Evolutionary conservation across 2,888 invertebrate species (phyloP), one percentile per base, ranked within the genome.

Genomic region (Parnassius apollo): DNA sequence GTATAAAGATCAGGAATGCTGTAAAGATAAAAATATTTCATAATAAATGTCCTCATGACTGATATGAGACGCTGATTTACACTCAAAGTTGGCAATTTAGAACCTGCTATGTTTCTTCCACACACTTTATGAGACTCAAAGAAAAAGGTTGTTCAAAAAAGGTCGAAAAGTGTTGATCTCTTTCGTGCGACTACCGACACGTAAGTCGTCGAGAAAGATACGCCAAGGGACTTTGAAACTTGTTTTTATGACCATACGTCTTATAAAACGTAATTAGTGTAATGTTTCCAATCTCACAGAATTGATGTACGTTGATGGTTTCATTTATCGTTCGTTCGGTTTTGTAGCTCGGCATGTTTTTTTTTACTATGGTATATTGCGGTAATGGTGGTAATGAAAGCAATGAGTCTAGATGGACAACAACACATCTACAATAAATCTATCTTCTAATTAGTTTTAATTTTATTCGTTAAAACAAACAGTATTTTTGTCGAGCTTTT

Each of bases 101-200:
- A 70, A 56, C 64, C 68, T 64, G 64, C 70, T 67, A 65, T 69
- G 70, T 68, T 67, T 67, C 64, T 66, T 67, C 56, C 66, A 61
- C 44, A 62, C 65, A 68, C 63, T 64, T 62, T 69, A 72, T 68
- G 71, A 69, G 67, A 62, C 58, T 55, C 46, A n/a, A 44, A 46
- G 11, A 12, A 46, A 44, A 46, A 4, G 46, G 2, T 46, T 12
- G 12, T 46, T 46, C 46, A 46, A 46, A 46, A 46, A 46, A 46
- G n/a, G 46, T 56, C 61, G 70, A 74, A 73, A 72, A 74, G 68
- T 64, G 64, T 66, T 73, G 70, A 72, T 76, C 70, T 71, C 71
- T 75, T 71, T 70, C 67, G 69, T 76, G 72, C 66, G 68, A 72
- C 75, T 71, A 71, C 73, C 73, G 73, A 71, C 74, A 75, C 74